phyloP scores from a whole-genome alignment of 1,140 invertebrate genomes.

The Branchinecta lynchi region DNA sequence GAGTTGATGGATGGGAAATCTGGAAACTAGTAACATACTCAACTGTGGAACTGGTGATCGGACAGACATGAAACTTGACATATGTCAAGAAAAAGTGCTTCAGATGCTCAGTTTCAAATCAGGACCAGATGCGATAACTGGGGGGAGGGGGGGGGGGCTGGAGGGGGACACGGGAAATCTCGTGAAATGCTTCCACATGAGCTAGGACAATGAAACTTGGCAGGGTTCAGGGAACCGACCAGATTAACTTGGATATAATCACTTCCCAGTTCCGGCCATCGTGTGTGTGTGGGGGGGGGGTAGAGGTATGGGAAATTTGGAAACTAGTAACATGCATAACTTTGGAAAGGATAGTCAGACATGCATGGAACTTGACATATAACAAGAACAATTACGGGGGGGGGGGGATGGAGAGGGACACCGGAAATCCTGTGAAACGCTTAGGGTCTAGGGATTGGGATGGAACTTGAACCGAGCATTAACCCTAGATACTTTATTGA shows the following conservation, averaged over 20 bases:
- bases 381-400: not conserved
- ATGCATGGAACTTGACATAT: not conserved
- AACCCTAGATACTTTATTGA: not conserved
- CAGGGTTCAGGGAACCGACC: not conserved
- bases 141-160: too few species aligned
- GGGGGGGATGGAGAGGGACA: not conserved
- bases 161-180: too few species aligned
- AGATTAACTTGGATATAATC: constrained; percentile 1
- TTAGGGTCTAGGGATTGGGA: not conserved
- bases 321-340: too few species aligned
- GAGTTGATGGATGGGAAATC: too few species aligned
- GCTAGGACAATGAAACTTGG: constrained; percentile 3
- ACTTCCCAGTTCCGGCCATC: constrained; percentile 3
- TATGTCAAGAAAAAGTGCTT: too few species aligned
- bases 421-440: not conserved
- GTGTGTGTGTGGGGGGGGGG: not conserved
- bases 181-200: too few species aligned
- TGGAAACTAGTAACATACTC: too few species aligned
- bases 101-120: too few species aligned
- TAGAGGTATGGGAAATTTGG: not conserved
- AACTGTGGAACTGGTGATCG: too few species aligned
- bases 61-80: too few species aligned
- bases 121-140: too few species aligned
- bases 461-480: not conserved
- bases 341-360: not conserved